phyloP scores from a whole-genome alignment of 92 coral and sea anemone genomes.

The Epizoanthus fatuus region DNA sequence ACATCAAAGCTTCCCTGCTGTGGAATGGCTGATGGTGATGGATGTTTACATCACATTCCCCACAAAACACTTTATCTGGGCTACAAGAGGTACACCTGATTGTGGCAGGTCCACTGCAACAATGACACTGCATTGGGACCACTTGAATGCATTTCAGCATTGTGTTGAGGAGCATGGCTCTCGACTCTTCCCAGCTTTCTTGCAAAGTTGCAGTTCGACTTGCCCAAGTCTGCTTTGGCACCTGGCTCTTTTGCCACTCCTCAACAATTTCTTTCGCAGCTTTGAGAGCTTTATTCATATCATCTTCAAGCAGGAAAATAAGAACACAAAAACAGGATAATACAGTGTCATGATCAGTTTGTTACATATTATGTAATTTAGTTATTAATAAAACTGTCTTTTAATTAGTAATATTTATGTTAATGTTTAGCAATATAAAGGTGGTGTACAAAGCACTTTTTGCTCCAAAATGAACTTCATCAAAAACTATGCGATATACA shows the following conservation, averaged over 20 bases:
- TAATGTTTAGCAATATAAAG: too few species aligned
- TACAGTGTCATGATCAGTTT: background rate
- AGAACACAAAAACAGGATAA: too few species aligned
- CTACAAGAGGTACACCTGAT: slow-evolving; percentile 17
- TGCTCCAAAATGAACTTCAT: too few species aligned
- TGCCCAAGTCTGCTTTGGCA: slow-evolving; percentile 1
- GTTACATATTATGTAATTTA: background rate
- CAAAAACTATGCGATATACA: too few species aligned
- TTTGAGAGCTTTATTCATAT: background rate
- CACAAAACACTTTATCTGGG: background rate
- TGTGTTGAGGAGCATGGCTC: slow-evolving; percentile 12
- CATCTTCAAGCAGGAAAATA: slow-evolving; percentile 2
- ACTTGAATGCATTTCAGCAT: slow-evolving; percentile 10
- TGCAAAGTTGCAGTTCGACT: slow-evolving; percentile 14
- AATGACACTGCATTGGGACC: slow-evolving; percentile 1
- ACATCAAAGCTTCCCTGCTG: slow-evolving; percentile 8
- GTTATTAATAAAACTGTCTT: background rate
- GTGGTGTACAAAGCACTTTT: too few species aligned
- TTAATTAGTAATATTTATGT: too few species aligned
- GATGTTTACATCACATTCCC: slow-evolving; percentile 10
- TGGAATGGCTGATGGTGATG: slow-evolving; percentile 18
- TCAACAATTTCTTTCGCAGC: background rate
- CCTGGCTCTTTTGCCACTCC: slow-evolving; percentile 11
- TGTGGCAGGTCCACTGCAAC: slow-evolving; percentile 4
- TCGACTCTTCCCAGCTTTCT: slow-evolving; percentile 14